These are phyloP conservation scores for Melitaea athalia DNA, from an alignment of 2,888 invertebrate species.

Conservation along the genomic window DNA sequence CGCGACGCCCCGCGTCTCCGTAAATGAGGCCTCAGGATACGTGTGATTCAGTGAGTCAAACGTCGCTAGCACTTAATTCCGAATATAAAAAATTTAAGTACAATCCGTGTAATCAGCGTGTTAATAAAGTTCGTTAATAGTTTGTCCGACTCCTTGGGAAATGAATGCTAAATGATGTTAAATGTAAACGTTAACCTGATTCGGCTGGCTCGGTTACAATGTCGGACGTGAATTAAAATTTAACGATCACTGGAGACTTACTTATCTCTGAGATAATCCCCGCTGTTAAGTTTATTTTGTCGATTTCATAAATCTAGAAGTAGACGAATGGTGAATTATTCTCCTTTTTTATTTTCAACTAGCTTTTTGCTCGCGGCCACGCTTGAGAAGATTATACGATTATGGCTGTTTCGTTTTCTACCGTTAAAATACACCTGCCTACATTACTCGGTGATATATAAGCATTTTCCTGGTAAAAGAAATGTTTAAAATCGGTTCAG, in stretches of 20 bases:
- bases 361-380: no score
- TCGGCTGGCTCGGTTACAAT: slow-evolving; percentile 15
- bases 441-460: no score
- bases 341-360: no score
- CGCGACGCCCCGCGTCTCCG: no score
- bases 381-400: no score
- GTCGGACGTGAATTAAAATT: neutral
- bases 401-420: no score
- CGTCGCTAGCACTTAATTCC: neutral
- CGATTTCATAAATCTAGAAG: neutral
- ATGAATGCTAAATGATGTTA: slow-evolving; percentile 29
- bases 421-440: no score
- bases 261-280: neutral
- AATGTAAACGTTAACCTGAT: slow-evolving; percentile 13
- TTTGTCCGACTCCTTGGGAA: slow-evolving; percentile 22
- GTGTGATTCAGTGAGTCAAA: no score
- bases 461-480: no score
- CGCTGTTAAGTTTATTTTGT: neutral
- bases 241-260: neutral
- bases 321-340: no score
- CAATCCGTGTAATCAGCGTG: neutral
- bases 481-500: no score
- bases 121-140: neutral
- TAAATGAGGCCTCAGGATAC: no score
- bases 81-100: neutral